Percentiles rank a stretch among this genome's conserved stretches.
These are phyloP conservation scores for Galerucella calmariensis DNA, from an alignment of 2,888 invertebrate species.

Conservation along the genomic window DNA sequence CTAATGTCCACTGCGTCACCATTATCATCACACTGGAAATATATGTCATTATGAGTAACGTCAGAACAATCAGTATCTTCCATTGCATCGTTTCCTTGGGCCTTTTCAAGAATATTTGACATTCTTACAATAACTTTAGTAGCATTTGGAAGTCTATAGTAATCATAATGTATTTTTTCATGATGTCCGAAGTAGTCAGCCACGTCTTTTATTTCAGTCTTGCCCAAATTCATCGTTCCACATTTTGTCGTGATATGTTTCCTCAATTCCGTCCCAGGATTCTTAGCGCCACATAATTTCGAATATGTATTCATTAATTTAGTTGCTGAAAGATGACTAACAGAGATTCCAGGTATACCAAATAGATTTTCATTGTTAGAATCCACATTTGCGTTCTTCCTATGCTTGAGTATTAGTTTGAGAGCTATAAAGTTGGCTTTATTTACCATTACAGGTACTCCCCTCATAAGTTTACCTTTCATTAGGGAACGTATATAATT, in stretches of 20 bases:
- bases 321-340: slow-evolving; percentile 17
- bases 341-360: slow-evolving; percentile 20
- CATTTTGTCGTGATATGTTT: slow-evolving; percentile 32
- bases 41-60: not conserved
- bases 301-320: slow-evolving; percentile 13
- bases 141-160: slow-evolving; percentile 23
- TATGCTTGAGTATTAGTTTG: slow-evolving; percentile 14
- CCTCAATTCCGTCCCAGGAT: slow-evolving; percentile 21
- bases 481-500: slow-evolving; percentile 15
- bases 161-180: slow-evolving; percentile 27
- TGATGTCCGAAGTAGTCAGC: slow-evolving; percentile 25
- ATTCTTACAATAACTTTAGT: slow-evolving; percentile 30
- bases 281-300: not conserved
- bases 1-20: no score
- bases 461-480: slow-evolving; percentile 12
- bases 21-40: not conserved
- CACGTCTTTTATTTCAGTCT: slow-evolving; percentile 25
- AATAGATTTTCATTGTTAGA: slow-evolving; percentile 26
- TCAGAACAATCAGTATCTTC: not conserved
- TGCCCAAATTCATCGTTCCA: slow-evolving; percentile 25
- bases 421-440: slow-evolving; percentile 14
- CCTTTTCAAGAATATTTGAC: slow-evolving; percentile 27
- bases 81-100: slow-evolving; percentile 19
- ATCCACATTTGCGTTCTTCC: slow-evolving; percentile 18
- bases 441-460: not conserved